Percentiles rank a stretch among this genome's conserved stretches.
These are phyloP conservation scores for Odontothrips loti DNA, from an alignment of 2,888 invertebrate species.

Conservation along the genomic window DNA sequence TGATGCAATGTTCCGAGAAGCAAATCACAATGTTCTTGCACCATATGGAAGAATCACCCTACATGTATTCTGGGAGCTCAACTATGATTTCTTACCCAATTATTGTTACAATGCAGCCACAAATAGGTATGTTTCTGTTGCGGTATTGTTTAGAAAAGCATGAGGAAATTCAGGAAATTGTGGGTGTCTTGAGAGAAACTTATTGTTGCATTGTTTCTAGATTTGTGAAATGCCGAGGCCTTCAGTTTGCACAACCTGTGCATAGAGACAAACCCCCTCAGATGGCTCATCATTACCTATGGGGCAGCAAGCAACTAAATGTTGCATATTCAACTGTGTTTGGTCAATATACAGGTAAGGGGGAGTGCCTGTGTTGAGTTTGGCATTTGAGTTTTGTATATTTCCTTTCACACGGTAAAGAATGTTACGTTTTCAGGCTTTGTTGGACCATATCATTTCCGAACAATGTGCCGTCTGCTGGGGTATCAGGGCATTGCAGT, in stretches of 20 bases:
- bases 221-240: constrained; percentile 77
- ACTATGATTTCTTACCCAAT: constrained; percentile 95
- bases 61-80: constrained; percentile 97
- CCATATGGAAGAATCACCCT: constrained; percentile 94
- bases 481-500: constrained; percentile 99
- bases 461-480: constrained; percentile 88
- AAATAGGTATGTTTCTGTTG: constrained; percentile 61
- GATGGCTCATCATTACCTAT: constrained; percentile 86
- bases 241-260: constrained; percentile 79
- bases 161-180: not conserved
- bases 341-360: constrained; percentile 73
- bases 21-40: constrained; percentile 95
- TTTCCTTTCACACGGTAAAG: not conserved
- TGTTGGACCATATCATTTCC: constrained; percentile 92
- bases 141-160: not conserved
- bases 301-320: constrained; percentile 94
- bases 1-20: constrained; percentile 91
- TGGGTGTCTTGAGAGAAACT: too few species aligned
- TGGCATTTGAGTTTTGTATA: not conserved
- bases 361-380: not conserved
- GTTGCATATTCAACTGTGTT: constrained; percentile 90
- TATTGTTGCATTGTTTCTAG: constrained; percentile 47
- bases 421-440: constrained; percentile 57
- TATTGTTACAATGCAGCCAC: constrained; percentile 99
- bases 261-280: constrained; percentile 89